Evolutionary conservation across 2,888 invertebrate species (phyloP), one percentile per base, ranked within the genome.

Genomic region (Hedya salicella): DNA sequence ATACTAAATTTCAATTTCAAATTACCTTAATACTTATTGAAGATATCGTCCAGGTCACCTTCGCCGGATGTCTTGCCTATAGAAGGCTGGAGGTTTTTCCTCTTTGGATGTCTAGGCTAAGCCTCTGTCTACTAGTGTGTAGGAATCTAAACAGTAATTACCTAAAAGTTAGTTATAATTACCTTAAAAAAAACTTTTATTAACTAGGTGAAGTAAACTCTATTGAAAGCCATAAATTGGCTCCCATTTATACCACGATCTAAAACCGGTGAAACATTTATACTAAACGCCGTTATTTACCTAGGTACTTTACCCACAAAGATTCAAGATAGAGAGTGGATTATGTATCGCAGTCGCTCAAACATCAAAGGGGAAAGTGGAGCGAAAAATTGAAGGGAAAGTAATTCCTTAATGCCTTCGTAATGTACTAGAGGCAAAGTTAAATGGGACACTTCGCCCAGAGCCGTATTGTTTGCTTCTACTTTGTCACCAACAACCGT

Each of bases 371-470:
- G 48, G 65, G 32, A 48, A 53, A 53, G 61, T 61, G 60, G 54
- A 61, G 66, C 54, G 49, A 66, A 66, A 66, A 66, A 66, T 66
- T 61, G 66, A 66, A 54, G 54, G 59, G 48, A 61, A 61, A 66
- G 66, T 66, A 66, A 66, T 66, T 61, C 66, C 61, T 42, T 66
- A 66, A 66, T 66, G 66, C 61, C 44, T 63, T 42, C 61, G 61
- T 61, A 61, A 68, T 62, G 61, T 68, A 61, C 68, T 32, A 39
- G 54, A 64, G 54, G 21, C 60, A 36, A 39, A 61, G 67, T 67
- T 69, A 61, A 67, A 65, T 67, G 56, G 63, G 42, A 57, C 60
- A 50, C 53, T 56, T 57, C 19, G 50, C 50, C 39, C 53, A 50
- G 36, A 40, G 32, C 19, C 40, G 49, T 50, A 60, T 67, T 68